phyloP scores from a whole-genome alignment of 2,797 vertebrate species.

The Pseudochirops corinnae region DNA sequence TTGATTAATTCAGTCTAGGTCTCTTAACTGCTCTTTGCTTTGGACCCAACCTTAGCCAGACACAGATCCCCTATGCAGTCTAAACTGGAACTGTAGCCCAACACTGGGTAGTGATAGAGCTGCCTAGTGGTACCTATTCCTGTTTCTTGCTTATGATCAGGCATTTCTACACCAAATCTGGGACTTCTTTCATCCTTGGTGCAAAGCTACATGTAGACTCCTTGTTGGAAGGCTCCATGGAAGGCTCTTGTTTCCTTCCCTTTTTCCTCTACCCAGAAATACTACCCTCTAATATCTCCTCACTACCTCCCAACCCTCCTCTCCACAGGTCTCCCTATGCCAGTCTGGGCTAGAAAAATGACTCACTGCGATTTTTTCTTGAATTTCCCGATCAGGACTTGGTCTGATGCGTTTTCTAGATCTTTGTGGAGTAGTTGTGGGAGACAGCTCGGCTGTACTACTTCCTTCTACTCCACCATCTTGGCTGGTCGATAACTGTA shows the following conservation, averaged over 20 bases:
- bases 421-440: neutral
- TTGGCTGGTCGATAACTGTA: neutral
- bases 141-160: neutral
- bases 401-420: slow-evolving; percentile 7
- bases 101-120: neutral
- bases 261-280: neutral
- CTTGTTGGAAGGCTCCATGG: neutral
- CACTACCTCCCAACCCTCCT: neutral
- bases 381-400: slow-evolving; percentile 4
- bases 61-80: neutral
- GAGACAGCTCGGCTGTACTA: neutral
- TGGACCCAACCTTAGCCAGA: neutral
- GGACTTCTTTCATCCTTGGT: neutral
- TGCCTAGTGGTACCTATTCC: neutral
- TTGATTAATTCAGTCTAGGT: neutral
- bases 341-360: neutral
- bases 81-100: neutral
- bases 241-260: neutral
- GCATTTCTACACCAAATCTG: neutral
- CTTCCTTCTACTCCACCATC: neutral
- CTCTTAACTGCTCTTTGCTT: neutral
- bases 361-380: slow-evolving; percentile 10
- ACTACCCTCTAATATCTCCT: neutral
- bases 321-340: neutral
- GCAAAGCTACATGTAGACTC: neutral